Conservation (phyloP, 2,888 invertebrate genomes). For the Zygaena filipendulae region DNA sequence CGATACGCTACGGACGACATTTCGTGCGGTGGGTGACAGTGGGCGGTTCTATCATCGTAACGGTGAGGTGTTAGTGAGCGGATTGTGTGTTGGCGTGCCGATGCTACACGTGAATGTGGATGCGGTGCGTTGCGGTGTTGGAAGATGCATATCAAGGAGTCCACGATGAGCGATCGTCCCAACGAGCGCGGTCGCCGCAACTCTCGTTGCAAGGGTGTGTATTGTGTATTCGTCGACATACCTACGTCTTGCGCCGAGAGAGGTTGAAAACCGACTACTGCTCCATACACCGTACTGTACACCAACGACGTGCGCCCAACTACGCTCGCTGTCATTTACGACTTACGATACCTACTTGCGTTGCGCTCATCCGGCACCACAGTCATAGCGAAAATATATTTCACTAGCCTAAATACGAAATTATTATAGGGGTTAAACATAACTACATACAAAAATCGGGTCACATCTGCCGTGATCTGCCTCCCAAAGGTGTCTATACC, state of each 20-base stretch:
- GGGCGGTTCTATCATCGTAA: conserved; percentile 23
- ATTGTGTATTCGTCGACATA: too few species aligned
- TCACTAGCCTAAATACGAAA: too few species aligned
- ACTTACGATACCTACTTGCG: too few species aligned
- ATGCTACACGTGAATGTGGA: conserved; percentile 64
- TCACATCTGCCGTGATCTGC: too few species aligned
- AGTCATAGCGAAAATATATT: too few species aligned
- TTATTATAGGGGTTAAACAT: too few species aligned
- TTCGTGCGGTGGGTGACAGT: conserved; percentile 38
- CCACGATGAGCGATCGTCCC: conserved; percentile 68
- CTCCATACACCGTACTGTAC: background rate
- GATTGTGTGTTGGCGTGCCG: conserved; percentile 53
- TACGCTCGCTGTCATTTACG: conserved; percentile 15
- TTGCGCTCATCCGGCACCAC: too few species aligned
- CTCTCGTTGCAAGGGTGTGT: conserved; percentile 66
- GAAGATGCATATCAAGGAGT: conserved; percentile 69
- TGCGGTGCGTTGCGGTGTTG: conserved; percentile 53
- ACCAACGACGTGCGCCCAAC: conserved; percentile 26
- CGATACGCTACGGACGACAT: conserved; percentile 38
- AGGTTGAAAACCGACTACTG: too few species aligned
- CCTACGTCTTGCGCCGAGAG: too few species aligned
- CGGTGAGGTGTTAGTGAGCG: conserved; percentile 42
- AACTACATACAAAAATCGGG: too few species aligned
- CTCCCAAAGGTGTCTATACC: too few species aligned
- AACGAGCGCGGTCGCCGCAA: conserved; percentile 65